A percentile compares a stretch with the other conserved stretches of the same genome.
phyloP scores from a whole-genome alignment of 1,140 invertebrate genomes.

The Aphelenchoides besseyi region DNA sequence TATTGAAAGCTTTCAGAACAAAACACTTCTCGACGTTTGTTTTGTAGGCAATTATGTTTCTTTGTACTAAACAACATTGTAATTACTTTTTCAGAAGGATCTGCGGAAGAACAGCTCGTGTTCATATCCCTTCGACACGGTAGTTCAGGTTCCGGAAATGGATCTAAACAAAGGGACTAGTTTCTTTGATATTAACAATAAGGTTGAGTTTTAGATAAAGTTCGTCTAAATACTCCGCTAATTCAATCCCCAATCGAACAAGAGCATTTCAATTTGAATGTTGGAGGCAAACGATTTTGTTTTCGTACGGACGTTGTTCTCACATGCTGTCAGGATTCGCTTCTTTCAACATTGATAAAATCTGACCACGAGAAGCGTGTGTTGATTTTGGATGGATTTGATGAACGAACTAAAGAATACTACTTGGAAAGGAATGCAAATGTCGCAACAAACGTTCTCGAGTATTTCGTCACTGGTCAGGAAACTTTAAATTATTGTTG shows the following conservation, averaged over 20 bases:
- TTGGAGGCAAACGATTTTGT: constrained; percentile 56
- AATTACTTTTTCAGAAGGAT: neutral
- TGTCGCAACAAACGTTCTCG: constrained; percentile 55
- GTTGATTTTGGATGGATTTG: constrained; percentile 46
- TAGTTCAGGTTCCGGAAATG: neutral
- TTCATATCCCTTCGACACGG: neutral
- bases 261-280: constrained; percentile 42
- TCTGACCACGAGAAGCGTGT: constrained; percentile 42
- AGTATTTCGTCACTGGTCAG: constrained; percentile 57
- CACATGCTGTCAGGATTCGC: constrained; percentile 18
- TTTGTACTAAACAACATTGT: too few species aligned
- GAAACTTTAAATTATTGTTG: constrained; percentile 15
- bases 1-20: too few species aligned
- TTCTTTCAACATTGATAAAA: constrained; percentile 37
- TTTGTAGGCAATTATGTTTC: too few species aligned
- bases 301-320: constrained; percentile 49
- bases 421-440: constrained; percentile 55
- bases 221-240: neutral
- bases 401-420: constrained; percentile 49
- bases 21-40: too few species aligned
- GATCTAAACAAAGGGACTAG: too few species aligned
- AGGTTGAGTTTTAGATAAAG: neutral
- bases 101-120: neutral
- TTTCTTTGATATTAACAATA: too few species aligned
- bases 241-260: neutral